Conservation (phyloP, 92 coral and sea anemone species). For the Epizoanthus stellaris region DNA sequence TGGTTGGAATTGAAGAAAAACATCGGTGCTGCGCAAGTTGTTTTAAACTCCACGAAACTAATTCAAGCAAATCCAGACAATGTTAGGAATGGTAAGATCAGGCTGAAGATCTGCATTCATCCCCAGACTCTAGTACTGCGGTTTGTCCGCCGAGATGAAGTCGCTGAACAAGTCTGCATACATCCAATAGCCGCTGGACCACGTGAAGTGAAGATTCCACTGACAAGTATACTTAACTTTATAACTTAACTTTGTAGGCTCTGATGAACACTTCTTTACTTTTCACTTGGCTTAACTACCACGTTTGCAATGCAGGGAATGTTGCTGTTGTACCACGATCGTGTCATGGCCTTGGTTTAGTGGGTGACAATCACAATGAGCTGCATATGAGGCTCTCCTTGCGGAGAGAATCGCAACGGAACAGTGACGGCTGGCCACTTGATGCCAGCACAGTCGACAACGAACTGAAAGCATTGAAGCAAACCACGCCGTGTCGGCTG, state of each 20-base stretch:
- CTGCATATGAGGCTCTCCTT: constrained; percentile 29
- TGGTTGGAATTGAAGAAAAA: constrained; percentile 34
- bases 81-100: not conserved
- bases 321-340: not conserved
- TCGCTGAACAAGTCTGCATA: no score
- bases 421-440: constrained; percentile 3
- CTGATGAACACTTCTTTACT: not conserved
- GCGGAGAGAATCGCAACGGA: not conserved
- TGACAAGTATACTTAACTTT: not conserved
- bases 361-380: constrained; percentile 13
- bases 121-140: not conserved
- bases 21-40: constrained; percentile 27
- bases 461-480: constrained; percentile 23
- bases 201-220: not conserved
- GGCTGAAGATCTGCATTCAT: constrained; percentile 13
- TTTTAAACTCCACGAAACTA: constrained; percentile 13
- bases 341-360: constrained; percentile 10
- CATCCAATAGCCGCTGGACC: not conserved
- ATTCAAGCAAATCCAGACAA: not conserved
- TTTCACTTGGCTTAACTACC: not conserved
- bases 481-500: not conserved
- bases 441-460: not conserved
- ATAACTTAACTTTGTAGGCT: not conserved
- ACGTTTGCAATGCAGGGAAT: constrained; percentile 3
- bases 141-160: not conserved